Base-by-base conservation (phyloP, 2,888 invertebrate genomes). In the Hirtodrosophila confusa region DNA sequence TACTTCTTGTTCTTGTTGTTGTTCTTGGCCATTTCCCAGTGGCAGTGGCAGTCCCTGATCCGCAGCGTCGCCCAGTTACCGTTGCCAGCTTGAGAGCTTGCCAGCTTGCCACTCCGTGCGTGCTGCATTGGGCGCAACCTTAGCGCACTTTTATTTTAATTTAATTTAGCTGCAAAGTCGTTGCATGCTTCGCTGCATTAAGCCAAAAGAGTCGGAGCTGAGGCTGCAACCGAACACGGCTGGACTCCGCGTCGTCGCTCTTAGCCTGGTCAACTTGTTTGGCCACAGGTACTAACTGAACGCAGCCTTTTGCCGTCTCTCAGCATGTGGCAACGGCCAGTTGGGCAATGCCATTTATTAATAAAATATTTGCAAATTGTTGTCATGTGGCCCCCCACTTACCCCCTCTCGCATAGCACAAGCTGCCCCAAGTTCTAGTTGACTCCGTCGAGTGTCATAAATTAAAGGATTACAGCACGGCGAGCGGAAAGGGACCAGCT, bases 281-380 rank as follows among this genome's bases (percentile, higher is more conserved):
- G 67, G 39, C 62, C 49, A 24, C 56, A 69, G 50, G 41, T 24
- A 48, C 35, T 47, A 57, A 61, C 60, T 47, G 47, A 61, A 33
- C 70, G 43, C 47, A 33, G 27, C 27, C 33, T 27, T 27, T 40
- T 23, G 33, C 45, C 45, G 23, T 33, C 35, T 41, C 41, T 41
- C 49, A 58, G 71, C 64, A 67, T 62, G 68, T 62, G 54, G 69
- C 51, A 54, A 36, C 55, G 36, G 54, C 55, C 23, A 49, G 60
- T 57, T 77, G 60, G 51, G 66, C 88, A 88, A 80, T 77, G 86
- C 39, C 87, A 88, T 87, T 87, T 85, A 88, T 86, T 88, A 87
- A 87, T 87, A 87, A 84, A 84, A 86, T 85, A 83, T 85, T 82
- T 85, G 86, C 87, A 87, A 87, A 88, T 86, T 88, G 86, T 80